phyloP scores from a whole-genome alignment of 2,888 invertebrate genomes.

The Trissolcus japonicus region DNA sequence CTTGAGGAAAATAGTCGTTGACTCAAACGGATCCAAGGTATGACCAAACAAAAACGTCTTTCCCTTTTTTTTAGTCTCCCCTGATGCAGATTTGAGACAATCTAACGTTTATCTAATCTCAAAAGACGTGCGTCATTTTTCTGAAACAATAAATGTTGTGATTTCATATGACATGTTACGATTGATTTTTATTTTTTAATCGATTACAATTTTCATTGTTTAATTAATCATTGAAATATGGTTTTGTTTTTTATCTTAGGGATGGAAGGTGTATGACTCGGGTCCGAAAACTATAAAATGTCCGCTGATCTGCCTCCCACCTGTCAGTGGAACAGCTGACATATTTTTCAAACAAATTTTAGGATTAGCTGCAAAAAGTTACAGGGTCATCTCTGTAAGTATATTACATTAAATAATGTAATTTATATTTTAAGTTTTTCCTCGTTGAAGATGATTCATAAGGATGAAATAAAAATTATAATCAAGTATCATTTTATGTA shows the following conservation, averaged over 20 bases:
- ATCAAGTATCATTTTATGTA: not conserved
- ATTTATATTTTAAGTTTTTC: not conserved
- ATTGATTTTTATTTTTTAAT: too few species aligned
- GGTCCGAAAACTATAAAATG: slow-evolving; percentile 88
- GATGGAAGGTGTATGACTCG: slow-evolving; percentile 92
- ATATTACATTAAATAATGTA: not conserved
- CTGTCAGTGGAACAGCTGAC: slow-evolving; percentile 93
- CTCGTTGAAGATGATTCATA: not conserved
- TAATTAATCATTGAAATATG: not conserved
- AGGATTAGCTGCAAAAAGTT: slow-evolving; percentile 86
- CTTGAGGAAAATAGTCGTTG: slow-evolving; percentile 86
- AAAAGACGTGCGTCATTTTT: not conserved
- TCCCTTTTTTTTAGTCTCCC: slow-evolving; percentile 4
- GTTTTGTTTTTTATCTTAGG: slow-evolving; percentile 76
- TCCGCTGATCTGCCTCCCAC: slow-evolving; percentile 90
- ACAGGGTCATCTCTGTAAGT: slow-evolving; percentile 86
- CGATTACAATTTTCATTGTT: not conserved
- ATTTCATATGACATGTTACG: too few species aligned
- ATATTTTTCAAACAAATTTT: slow-evolving; percentile 90
- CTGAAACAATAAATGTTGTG: not conserved
- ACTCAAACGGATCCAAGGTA: slow-evolving; percentile 87
- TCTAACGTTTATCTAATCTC: not conserved
- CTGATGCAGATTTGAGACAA: too few species aligned
- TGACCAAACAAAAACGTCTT: slow-evolving; percentile 59
- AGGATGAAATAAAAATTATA: not conserved